Evolutionary conservation across 2,888 invertebrate genomes (phyloP).

Genomic region (Tipula unca): DNA sequence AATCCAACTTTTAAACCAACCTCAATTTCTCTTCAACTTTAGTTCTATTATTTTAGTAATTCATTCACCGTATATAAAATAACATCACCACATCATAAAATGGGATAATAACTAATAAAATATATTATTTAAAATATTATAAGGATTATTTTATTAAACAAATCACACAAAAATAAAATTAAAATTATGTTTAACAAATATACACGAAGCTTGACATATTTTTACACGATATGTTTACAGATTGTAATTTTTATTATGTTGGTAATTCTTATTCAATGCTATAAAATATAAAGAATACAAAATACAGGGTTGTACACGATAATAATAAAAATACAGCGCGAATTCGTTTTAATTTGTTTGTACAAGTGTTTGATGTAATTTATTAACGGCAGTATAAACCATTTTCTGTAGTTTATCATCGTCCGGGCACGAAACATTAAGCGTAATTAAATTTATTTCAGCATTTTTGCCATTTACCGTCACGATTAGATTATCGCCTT

Average conservation of each 20-base stretch:
- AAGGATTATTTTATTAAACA: not conserved
- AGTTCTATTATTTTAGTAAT: not conserved
- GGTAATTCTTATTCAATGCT: not conserved
- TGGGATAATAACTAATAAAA: not conserved
- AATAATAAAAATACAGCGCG: not conserved
- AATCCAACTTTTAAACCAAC: not conserved
- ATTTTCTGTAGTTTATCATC: slow-evolving; percentile 77
- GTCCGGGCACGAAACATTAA: slow-evolving; percentile 65
- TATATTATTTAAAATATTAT: not conserved
- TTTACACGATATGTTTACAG: not conserved
- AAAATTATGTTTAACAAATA: not conserved
- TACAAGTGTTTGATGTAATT: slow-evolving; percentile 57
- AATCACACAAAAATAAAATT: not conserved
- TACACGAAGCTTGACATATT: not conserved
- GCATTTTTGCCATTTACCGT: slow-evolving; percentile 78
- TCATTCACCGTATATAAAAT: too few species aligned
- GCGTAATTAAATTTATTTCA: slow-evolving; percentile 63
- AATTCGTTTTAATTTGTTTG: not conserved
- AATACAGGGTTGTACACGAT: not conserved
- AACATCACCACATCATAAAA: not conserved
- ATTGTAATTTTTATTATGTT: not conserved
- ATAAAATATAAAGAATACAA: not conserved
- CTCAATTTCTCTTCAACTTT: not conserved
- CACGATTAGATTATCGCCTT: slow-evolving; percentile 79
- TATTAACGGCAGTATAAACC: slow-evolving; percentile 74